Base-by-base conservation (phyloP, 2,888 invertebrate genomes). In the Cylloceria caligata region DNA sequence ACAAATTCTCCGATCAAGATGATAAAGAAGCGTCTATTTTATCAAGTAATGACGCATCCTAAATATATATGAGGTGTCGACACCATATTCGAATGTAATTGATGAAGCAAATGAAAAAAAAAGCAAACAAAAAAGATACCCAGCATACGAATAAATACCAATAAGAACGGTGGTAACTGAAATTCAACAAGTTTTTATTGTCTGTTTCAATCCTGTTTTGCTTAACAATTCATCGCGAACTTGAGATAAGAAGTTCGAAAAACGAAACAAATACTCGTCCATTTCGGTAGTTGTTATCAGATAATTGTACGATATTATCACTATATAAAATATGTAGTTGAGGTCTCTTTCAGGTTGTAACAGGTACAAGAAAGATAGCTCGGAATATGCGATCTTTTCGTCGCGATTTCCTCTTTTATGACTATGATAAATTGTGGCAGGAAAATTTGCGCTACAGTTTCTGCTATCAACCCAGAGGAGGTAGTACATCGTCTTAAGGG, bases 221-320 rank as follows among this genome's bases (percentile, higher is more conserved):
- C 68, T 71, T 45, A 36, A 62, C 76, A 84, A 83, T 76, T 85
- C 62, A 64, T 42, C 78, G 80, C 73, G 83, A 64, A 52, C 36
- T 34, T 39, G 64, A 21, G 52, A 62, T 60, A 42, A n/a, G 13
- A 13, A 2, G 9, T 24, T 13, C 24, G 21, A 21, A 24, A 52
- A 9, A 30, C 49, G 78, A 81, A 75, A 83, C 78, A 74, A 78
- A 68, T 75, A 68, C 72, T 81, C 68, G 64, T 79, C 79, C 62
- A 79, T 75, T 65, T 72, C 45, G 72, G 78, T 81, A 62, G 49
- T 52, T 74, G 69, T 77, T 77, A 79, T 82, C 60, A 69, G 42
- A 52, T 77, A 52, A 86, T 86, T 88, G 89, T 87, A 86, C 84
- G 86, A 85, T 88, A 91, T 87, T 91, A 91, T 91, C 90, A 91